Evolutionary conservation across 2,797 vertebrate species (phyloP), one percentile per base, ranked within the genome.

Genomic region (Poecile montanus): DNA sequence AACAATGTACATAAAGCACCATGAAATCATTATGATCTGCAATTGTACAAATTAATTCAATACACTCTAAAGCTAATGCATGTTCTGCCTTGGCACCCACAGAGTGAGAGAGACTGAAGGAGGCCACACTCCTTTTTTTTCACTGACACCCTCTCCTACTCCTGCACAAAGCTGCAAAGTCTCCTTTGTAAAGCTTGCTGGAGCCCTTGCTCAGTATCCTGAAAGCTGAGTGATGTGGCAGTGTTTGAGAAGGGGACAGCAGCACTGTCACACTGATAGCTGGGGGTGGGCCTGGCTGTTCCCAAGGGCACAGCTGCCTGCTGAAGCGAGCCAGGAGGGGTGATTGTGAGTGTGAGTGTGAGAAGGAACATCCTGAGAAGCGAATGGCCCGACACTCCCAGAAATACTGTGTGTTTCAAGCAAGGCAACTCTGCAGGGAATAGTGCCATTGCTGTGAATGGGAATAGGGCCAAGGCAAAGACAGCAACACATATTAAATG

Each of bases 31-130:
- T 85, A 70, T 44, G 26, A 88, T 45, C 56, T 3, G 1, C 80
- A 82, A 36, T 18, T 53, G 81, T 45, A 87, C 38, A 44, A 85
- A 81, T 87, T 88, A 91, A 88, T 95, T 83, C 48, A 58, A 45
- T n/a, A 61, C 2, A 3, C n/a, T 77, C 17, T 45, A 66, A 90
- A 34, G 36, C 7, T 88, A 91, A 94, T 76, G 42, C 57, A 56
- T 27, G n/a, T 40, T 62, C 61, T 92, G 65, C n/a, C 61, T 56
- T 54, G 26, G 47, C 40, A 45, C 51, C 70, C 58, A 70, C 10
- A 53, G 30, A 16, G 22, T 54, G 42, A 88, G 66, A 88, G 21
- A 74, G 26, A 61, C 13, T 27, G 57, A 54, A 90, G 47, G 42
- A 67, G 20, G 20, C 63, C 48, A 42, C 40, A 44, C 40, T 72